Conservation (phyloP, 2,797 vertebrate genomes). For the Phrynocephalus vlangalii region DNA sequence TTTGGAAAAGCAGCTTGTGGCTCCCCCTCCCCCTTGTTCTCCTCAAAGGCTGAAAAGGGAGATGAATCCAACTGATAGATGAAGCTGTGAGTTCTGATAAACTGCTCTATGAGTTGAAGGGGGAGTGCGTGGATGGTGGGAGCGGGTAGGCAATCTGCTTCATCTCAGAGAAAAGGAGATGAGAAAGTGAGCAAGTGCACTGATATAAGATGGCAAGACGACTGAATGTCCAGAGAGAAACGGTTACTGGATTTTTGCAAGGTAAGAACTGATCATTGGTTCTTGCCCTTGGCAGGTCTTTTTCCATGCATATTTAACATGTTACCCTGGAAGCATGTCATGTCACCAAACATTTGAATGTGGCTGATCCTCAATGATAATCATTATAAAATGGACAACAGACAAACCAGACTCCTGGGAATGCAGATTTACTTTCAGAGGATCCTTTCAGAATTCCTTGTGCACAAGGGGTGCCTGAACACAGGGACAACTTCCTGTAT, state of each 20-base stretch:
- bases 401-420: no score
- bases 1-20: constrained; percentile 69
- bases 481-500: no score
- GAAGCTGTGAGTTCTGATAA: constrained; percentile 65
- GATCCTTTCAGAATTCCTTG: no score
- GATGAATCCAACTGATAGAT: constrained; percentile 70
- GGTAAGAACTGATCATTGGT: background rate
- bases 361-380: no score
- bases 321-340: no score
- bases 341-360: no score
- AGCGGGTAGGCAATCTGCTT: background rate
- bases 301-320: no score
- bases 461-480: no score
- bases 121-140: background rate
- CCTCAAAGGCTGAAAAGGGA: constrained; percentile 63
- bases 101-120: constrained; percentile 62
- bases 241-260: background rate
- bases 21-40: constrained; percentile 57
- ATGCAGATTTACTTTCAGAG: no score
- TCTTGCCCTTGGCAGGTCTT: no score
- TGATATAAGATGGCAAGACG: background rate
- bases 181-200: constrained; percentile 21
- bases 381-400: no score
- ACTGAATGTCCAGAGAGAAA: background rate
- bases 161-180: constrained; percentile 22